Base-by-base conservation (phyloP, 2,888 invertebrate genomes). In the Leptopterna dolabrata region DNA sequence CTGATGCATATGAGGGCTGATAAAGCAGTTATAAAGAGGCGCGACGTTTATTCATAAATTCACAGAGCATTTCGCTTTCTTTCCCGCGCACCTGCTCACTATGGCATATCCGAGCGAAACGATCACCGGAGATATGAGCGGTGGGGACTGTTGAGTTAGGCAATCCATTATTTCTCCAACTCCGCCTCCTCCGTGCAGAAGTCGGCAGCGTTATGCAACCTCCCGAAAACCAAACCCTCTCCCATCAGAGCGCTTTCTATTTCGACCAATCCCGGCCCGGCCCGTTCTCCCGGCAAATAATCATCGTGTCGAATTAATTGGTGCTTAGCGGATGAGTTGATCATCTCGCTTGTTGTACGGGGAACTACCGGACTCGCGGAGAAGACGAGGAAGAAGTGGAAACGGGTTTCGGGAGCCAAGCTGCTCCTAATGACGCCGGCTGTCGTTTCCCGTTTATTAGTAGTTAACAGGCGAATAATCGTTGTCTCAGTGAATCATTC, bases 91-190 rank as follows among this genome's bases (percentile, higher is more conserved):
- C 63, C 63, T 63, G 63, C 24, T 63, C 63, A 24, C 63, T 63
- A 63, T 24, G 24, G 63, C 24, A 63, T 63, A 63, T 63, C 63
- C 63, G 27, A 63, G 24, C 63, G 63, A 9, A 63, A 63, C 63
- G 63, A 63, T 63, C 63, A 9, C 24, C 13, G 73, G 73, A 41
- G 73, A 73, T 73, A 41, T 73, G 73, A 73, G 73, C 30, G 73
- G 36, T 41, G 73, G 73, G n/a, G 73, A 30, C 36, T 73, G 73
- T 63, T n/a, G 7, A 36, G 78, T 81, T 81, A 55, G 81, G 81
- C 81, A 81, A 81, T 81, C 81, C 81, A 81, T 81, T 81, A 81
- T 81, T 55, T 81, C 81, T 81, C 81, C 51, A 55, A 81, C 81
- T 55, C n/a, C 81, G 55, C 81, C 63, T 51, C 81, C 45, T 47